phyloP scores from a whole-genome alignment of 1,140 invertebrate species.

The Uloborus diversus region DNA sequence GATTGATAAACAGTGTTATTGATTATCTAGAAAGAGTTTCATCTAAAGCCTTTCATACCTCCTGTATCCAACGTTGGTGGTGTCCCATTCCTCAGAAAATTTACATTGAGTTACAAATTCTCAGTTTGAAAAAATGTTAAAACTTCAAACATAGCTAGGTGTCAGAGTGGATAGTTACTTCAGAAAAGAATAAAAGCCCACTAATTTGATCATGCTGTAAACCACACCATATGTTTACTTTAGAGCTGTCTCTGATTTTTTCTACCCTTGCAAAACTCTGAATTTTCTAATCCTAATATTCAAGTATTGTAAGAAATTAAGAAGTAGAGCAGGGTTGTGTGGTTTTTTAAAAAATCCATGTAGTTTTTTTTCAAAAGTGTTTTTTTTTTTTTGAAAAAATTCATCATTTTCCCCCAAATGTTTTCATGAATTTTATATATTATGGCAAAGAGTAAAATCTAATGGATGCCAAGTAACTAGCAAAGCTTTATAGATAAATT shows the following conservation, averaged over 20 bases:
- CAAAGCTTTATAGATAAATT: too few species aligned
- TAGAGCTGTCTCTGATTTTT: not conserved
- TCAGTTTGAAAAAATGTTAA: not conserved
- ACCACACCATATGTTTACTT: not conserved
- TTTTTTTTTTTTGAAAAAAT: too few species aligned
- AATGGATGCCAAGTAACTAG: too few species aligned
- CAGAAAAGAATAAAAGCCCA: not conserved
- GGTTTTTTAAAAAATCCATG: too few species aligned
- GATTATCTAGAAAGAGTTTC: not conserved
- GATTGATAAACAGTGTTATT: not conserved
- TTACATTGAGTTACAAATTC: not conserved
- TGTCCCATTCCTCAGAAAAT: not conserved
- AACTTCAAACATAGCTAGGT: not conserved
- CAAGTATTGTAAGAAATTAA: too few species aligned
- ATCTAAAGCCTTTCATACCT: not conserved
- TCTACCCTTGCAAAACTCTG: not conserved
- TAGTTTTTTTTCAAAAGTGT: too few species aligned
- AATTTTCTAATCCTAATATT: not conserved
- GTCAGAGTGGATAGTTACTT: not conserved
- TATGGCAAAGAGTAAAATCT: too few species aligned
- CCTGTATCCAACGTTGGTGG: not conserved
- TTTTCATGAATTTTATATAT: too few species aligned
- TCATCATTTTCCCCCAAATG: too few species aligned
- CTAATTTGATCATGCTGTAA: not conserved
- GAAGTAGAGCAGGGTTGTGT: too few species aligned